These are phyloP conservation scores for Telmatochromis brichardi DNA, from an alignment of 2,113 vertebrate species.

Conservation along the genomic window DNA sequence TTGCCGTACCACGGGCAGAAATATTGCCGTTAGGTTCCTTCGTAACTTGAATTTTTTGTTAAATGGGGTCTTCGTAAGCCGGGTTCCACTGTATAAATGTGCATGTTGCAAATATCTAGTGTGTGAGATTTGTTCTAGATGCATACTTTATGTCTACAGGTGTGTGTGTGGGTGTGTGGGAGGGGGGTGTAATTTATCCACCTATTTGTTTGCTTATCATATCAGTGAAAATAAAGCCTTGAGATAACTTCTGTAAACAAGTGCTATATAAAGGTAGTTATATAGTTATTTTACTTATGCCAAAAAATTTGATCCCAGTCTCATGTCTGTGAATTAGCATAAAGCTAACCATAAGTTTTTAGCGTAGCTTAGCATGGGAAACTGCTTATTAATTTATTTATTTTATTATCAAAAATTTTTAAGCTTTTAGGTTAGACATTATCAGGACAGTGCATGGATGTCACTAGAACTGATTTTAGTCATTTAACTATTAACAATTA, in stretches of 20 bases:
- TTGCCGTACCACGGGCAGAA: background rate
- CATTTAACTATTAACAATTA: background rate
- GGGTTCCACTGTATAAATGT: background rate
- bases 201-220: background rate
- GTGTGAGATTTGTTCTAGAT: background rate
- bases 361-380: background rate
- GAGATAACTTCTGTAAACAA: background rate
- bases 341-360: background rate
- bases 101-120: background rate
- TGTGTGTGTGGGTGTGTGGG: background rate
- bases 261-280: background rate
- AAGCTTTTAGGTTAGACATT: background rate
- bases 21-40: background rate
- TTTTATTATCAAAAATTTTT: background rate
- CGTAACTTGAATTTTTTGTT: background rate
- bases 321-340: background rate
- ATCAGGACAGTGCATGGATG: background rate
- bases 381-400: rapidly evolving
- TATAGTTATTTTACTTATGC: background rate
- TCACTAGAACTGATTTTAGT: background rate
- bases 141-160: background rate
- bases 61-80: background rate
- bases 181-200: background rate
- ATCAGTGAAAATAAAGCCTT: background rate
- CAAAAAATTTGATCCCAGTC: background rate